Conservation (phyloP, 1,140 invertebrate genomes). For the Lepidostoma basale region DNA sequence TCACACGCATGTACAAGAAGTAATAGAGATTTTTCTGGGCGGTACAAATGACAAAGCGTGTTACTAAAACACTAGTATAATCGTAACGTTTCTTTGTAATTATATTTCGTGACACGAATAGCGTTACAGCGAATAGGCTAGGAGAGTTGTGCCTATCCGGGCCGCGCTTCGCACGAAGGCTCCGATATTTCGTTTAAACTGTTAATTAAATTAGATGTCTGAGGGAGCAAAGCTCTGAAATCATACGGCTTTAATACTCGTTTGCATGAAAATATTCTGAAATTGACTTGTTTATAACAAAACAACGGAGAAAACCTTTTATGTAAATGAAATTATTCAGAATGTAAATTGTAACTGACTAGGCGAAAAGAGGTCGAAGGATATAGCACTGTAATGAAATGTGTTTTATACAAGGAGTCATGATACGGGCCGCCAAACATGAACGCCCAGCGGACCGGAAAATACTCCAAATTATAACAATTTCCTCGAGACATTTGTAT, state of each 20-base stretch:
- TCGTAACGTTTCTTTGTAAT: no score
- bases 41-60: no score
- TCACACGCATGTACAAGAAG: no score
- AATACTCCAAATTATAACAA: conserved; percentile 4
- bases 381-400: conserved; percentile 2
- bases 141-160: no score
- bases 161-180: neutral
- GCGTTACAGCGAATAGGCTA: no score
- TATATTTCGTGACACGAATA: no score
- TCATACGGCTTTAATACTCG: neutral
- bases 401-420: neutral
- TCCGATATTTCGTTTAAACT: neutral
- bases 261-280: conserved; percentile 19
- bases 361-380: neutral
- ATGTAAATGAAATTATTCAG: conserved; percentile 28
- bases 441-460: conserved; percentile 8
- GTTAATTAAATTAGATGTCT: conserved; percentile 18
- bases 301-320: conserved; percentile 24
- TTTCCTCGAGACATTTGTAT: conserved; percentile 19
- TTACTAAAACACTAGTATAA: no score
- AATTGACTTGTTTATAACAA: conserved; percentile 22
- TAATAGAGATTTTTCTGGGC: no score
- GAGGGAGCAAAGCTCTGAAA: neutral
- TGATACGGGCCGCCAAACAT: neutral
- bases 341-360: conserved; percentile 29